phyloP scores from a whole-genome alignment of 2,888 invertebrate species.

The Ashinkailepas kermadecensis region DNA sequence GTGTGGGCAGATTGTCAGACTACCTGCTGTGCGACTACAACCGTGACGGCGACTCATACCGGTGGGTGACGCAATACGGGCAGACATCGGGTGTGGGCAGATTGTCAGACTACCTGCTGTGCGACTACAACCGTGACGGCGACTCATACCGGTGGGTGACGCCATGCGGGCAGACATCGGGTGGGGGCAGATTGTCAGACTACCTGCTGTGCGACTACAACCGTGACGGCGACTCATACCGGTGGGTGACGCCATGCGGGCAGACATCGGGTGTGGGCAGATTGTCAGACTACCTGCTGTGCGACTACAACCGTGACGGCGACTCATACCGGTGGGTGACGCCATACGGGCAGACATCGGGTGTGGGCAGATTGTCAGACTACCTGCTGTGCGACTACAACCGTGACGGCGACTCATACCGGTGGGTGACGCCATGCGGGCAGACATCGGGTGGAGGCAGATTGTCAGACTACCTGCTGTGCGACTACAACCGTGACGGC shows the following conservation, averaged over 20 bases:
- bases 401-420: conserved; percentile 96
- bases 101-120: conserved; percentile 85
- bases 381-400: conserved; percentile 98
- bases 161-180: no score
- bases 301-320: conserved; percentile 98
- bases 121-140: conserved; percentile 98
- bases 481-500: conserved; percentile 98
- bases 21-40: conserved; percentile 98
- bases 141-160: conserved; percentile 76
- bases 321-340: conserved; percentile 76
- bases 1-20: conserved; percentile 50
- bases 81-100: no score
- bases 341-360: no score
- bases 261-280: no score
- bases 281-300: conserved; percentile 95
- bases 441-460: no score
- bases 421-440: conserved; percentile 52
- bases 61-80: conserved; percentile 45
- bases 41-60: conserved; percentile 96
- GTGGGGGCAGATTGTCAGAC: no score
- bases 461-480: conserved; percentile 93
- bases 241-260: conserved; percentile 52
- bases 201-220: conserved; percentile 98
- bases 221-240: conserved; percentile 96
- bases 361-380: no score